Evolutionary conservation across 2,797 vertebrate species (phyloP), one percentile per base, ranked within the genome.

Genomic region (Platyrinchus mystaceus): DNA sequence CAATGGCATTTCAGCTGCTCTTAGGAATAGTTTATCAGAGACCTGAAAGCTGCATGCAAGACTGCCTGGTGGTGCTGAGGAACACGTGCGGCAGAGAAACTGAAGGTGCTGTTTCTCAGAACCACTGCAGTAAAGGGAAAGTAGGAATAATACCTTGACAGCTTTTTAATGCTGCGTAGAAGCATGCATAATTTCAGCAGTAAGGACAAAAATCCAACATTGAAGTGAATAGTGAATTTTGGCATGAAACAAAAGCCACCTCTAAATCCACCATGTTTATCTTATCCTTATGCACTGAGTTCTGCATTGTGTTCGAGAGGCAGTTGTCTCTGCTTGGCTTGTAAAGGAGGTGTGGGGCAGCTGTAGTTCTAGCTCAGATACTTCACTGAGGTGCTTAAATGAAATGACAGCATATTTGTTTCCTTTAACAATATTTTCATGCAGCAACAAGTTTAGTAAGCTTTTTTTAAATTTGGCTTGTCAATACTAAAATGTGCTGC

Each of bases 31-130:
- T n/a, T 86, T 39, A 20, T 37, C 28, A 24, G 62, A 79, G 28
- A 26, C 24, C 44, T 32, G 73, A 64, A 62, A 37, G 47, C n/a
- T 47, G 26, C 30, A 1, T 30, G 49, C 43, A 34, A 1, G 46
- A 4, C 76, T 60, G 64, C 49, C 17, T 36, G 4, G 11, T 50
- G 0, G 0, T n/a, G 36, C 80, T 39, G 46, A 74, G 52, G 67
- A 77, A 15, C 13, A 9, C 0, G 0, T 28, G 24, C 6, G 28
- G 34, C 2, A 59, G 36, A 30, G 78, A 59, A 90, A 34, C 39
- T 30, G 34, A 74, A 74, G 23, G 34, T 0, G 0, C 7, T 56
- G 4, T 34, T 69, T 69, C 47, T 90, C 19, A 0, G 44, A 89
- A 90, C 10, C 0, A 2, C 55, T 74, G 22, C 22, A 27, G 30